Conservation (phyloP, 1,140 invertebrate species). For the Penaeus chinensis region DNA sequence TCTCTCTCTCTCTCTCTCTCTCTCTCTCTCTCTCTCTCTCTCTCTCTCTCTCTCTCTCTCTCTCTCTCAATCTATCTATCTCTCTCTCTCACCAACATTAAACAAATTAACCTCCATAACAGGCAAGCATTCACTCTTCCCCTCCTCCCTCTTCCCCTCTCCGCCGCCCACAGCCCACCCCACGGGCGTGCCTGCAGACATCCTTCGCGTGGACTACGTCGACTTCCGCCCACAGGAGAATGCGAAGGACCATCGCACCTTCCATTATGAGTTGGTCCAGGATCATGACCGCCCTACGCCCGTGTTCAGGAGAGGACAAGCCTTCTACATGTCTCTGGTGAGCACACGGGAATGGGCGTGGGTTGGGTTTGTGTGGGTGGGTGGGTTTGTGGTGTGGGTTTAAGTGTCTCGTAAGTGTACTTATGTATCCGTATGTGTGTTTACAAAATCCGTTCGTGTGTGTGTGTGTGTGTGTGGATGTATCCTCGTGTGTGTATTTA, state of each 20-base stretch:
- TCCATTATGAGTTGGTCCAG: conserved; percentile 75
- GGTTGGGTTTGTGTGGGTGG: neutral
- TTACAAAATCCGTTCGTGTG: neutral
- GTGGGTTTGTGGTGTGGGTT: too few relatives aligned
- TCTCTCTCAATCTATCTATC: too few relatives aligned
- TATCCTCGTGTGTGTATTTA: neutral
- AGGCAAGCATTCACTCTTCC: neutral
- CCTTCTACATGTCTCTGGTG: conserved; percentile 67
- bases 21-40: too few relatives aligned
- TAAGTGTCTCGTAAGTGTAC: too few relatives aligned
- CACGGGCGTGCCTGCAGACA: conserved; percentile 45
- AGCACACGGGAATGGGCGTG: neutral
- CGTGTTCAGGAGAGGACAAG: conserved; percentile 68
- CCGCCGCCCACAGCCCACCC: conserved; percentile 18
- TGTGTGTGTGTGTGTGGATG: neutral
- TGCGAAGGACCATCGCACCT: conserved; percentile 74
- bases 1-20: too few relatives aligned
- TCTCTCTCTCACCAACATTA: too few relatives aligned
- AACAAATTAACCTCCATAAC: neutral
- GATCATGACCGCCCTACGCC: conserved; percentile 68
- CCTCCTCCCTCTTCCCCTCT: neutral
- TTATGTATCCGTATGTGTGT: neutral
- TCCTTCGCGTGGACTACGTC: conserved; percentile 73
- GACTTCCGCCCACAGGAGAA: conserved; percentile 76
- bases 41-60: too few relatives aligned